Evolutionary conservation across 2,888 invertebrate species (phyloP).

Genomic region (Deilephila porcellus): DNA sequence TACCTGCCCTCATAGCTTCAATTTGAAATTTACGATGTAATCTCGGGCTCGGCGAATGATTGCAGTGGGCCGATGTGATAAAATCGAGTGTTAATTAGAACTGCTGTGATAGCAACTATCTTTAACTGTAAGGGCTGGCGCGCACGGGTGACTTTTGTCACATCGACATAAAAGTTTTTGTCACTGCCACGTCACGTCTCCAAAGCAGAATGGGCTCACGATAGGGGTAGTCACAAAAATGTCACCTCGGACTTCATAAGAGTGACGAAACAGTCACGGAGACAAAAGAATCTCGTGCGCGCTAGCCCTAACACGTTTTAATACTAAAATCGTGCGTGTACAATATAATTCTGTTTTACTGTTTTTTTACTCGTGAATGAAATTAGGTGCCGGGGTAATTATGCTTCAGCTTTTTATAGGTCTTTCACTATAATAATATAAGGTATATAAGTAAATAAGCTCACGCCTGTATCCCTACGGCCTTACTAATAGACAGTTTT

Average conservation of each 20-base stretch:
- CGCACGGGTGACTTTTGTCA: no score
- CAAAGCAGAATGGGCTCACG: no score
- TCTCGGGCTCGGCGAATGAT: background rate
- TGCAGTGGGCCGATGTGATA: constrained; percentile 38
- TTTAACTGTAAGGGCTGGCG: constrained; percentile 36
- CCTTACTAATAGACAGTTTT: no score
- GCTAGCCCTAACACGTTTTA: constrained; percentile 41
- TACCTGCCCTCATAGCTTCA: background rate
- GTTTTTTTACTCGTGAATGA: constrained; percentile 11
- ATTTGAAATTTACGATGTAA: constrained; percentile 7
- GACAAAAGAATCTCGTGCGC: no score
- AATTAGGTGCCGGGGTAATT: constrained; percentile 1
- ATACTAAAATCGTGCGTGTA: constrained; percentile 42
- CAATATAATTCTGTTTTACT: constrained; percentile 1
- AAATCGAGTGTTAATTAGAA: constrained; percentile 53
- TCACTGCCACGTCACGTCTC: no score
- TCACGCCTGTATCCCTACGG: no score
- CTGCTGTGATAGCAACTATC: constrained; percentile 24
- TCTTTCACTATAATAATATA: background rate
- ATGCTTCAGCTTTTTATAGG: background rate
- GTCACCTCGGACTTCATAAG: no score
- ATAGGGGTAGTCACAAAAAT: no score
- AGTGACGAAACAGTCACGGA: no score
- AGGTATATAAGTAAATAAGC: background rate
- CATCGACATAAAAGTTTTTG: no score